These are phyloP conservation scores for Thermophis baileyi DNA, from an alignment of 2,113 vertebrate species.

Conservation along the genomic window DNA sequence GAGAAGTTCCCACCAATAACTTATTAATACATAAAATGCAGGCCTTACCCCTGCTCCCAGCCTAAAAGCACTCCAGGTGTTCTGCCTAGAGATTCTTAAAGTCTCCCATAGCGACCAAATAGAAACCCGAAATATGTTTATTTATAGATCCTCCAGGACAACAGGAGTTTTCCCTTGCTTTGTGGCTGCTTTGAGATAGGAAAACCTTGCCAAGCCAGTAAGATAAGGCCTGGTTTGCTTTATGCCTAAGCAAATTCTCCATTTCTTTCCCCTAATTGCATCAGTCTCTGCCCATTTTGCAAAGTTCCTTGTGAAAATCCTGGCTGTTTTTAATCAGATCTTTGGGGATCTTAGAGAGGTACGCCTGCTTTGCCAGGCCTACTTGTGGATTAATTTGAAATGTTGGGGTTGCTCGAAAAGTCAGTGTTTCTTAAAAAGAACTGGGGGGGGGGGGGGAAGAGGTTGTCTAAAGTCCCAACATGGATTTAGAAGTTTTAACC, in stretches of 20 bases:
- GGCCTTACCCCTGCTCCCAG: background rate
- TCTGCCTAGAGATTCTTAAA: background rate
- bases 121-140: constrained; percentile 1
- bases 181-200: background rate
- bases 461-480: background rate
- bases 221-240: background rate
- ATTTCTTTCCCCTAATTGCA: background rate
- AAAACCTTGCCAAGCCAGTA: background rate
- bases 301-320: background rate
- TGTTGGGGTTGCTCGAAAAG: background rate
- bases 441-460: background rate
- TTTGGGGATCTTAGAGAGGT: background rate
- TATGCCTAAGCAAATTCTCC: background rate
- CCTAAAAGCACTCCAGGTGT: background rate
- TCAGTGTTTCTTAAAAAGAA: background rate
- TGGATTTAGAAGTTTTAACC: background rate
- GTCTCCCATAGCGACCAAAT: background rate
- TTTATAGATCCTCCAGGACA: background rate
- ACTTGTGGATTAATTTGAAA: background rate
- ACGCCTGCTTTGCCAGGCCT: background rate
- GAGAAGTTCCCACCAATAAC: background rate
- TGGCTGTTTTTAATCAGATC: background rate
- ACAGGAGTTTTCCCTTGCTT: background rate
- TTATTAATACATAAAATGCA: background rate
- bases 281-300: background rate